phyloP scores from a whole-genome alignment of 2,888 invertebrate species.

The Tenthredo amoena region DNA sequence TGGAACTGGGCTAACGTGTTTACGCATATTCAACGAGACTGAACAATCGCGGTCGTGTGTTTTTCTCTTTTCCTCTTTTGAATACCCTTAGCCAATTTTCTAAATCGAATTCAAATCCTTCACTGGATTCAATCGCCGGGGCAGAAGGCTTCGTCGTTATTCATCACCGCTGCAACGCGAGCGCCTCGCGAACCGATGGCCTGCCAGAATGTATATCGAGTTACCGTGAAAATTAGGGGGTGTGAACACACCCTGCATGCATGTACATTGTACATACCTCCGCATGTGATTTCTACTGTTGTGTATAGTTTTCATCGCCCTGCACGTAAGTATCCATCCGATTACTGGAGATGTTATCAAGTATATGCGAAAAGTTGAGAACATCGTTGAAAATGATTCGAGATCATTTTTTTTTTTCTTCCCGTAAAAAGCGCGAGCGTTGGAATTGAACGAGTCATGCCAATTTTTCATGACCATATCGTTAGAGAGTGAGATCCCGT shows the following conservation, averaged over 20 bases:
- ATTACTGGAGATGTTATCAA: too few relatives aligned
- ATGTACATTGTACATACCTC: too few relatives aligned
- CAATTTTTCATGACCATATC: too few relatives aligned
- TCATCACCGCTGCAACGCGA: neutral
- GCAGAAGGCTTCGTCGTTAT: slow-evolving; percentile 13
- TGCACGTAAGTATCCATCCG: too few relatives aligned
- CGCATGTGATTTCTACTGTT: neutral
- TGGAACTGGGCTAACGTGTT: neutral
- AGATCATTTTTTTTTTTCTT: too few relatives aligned
- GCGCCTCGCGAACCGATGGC: neutral
- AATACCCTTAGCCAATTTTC: neutral
- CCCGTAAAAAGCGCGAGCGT: too few relatives aligned
- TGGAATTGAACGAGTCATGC: too few relatives aligned
- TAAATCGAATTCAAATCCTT: slow-evolving; percentile 14
- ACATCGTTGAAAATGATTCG: too few relatives aligned
- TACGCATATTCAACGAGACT: neutral
- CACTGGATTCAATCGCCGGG: neutral
- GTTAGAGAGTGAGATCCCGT: too few relatives aligned
- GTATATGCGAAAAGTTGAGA: too few relatives aligned
- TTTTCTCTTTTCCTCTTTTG: too few relatives aligned
- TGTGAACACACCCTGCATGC: neutral
- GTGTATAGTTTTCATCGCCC: neutral
- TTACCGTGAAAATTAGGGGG: neutral
- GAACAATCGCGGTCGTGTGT: neutral
- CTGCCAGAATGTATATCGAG: neutral